Percentiles rank a stretch among this genome's conserved stretches.
Conservation (phyloP, 2,888 invertebrate species). For the Hipparchia semele region DNA sequence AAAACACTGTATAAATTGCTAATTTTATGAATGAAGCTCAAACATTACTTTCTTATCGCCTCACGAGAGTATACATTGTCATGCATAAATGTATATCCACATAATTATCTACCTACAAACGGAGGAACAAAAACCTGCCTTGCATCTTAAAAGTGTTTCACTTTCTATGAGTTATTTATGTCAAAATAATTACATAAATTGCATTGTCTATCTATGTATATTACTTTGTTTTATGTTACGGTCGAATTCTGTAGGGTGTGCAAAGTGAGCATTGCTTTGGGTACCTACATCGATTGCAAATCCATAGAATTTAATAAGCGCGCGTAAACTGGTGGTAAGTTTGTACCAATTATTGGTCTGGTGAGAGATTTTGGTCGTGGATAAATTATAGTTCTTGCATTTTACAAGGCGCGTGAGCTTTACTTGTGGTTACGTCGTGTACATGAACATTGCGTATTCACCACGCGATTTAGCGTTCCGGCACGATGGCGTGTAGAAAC, state of each 20-base stretch:
- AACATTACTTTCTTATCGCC: constrained; percentile 39
- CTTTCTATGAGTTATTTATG: constrained; percentile 35
- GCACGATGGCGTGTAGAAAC: too few species aligned
- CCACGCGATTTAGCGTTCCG: too few species aligned
- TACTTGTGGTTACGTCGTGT: too few species aligned
- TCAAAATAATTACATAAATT: background rate
- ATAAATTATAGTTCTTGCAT: too few species aligned
- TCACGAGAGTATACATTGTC: constrained; percentile 26
- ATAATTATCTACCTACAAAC: constrained; percentile 21
- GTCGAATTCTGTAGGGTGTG: background rate
- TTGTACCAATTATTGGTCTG: too few species aligned
- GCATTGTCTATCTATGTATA: background rate
- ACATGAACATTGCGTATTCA: too few species aligned
- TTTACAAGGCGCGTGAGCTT: too few species aligned
- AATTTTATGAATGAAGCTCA: background rate
- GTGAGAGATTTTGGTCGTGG: too few species aligned
- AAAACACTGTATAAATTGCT: background rate
- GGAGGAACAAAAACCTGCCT: constrained; percentile 23
- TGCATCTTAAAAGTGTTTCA: constrained; percentile 41
- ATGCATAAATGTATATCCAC: constrained; percentile 33
- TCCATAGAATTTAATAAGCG: too few species aligned
- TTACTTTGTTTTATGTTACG: background rate
- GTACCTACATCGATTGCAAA: too few species aligned
- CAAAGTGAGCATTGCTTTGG: too few species aligned
- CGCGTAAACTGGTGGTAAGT: too few species aligned